These are phyloP conservation scores for Trinorchestia longiramus DNA, from an alignment of 1,140 invertebrate genomes.

Conservation along the genomic window DNA sequence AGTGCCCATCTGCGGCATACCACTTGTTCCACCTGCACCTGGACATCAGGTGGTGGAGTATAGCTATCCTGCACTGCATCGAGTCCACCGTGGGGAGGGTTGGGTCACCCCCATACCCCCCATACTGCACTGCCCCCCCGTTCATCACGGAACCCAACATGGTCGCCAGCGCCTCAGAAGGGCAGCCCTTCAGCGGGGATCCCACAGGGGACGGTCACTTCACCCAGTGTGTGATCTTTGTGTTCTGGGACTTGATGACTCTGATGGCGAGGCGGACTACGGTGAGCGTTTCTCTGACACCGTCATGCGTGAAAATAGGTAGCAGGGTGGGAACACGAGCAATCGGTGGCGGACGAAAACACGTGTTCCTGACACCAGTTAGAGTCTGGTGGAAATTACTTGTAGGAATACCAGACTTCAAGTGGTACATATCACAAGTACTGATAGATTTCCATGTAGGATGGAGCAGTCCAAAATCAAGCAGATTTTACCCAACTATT, in stretches of 20 bases:
- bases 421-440: too few relatives aligned
- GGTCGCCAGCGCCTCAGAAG: constrained; percentile 7
- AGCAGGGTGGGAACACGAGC: too few relatives aligned
- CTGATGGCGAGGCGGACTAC: constrained; percentile 55
- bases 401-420: too few relatives aligned
- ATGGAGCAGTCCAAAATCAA: too few relatives aligned
- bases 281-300: background rate
- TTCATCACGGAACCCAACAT: constrained; percentile 55
- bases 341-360: too few relatives aligned
- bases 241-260: constrained; percentile 59
- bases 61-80: constrained; percentile 62
- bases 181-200: background rate
- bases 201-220: constrained; percentile 51
- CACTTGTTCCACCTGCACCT: constrained; percentile 68
- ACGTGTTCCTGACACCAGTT: too few relatives aligned
- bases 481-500: too few relatives aligned
- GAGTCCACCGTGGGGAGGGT: constrained; percentile 54
- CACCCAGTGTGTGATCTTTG: constrained; percentile 60
- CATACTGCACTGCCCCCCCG: background rate
- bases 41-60: constrained; percentile 68
- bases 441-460: too few relatives aligned
- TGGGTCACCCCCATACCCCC: background rate
- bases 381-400: too few relatives aligned
- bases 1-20: constrained; percentile 67
- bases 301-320: too few relatives aligned